Evolutionary conservation across 1,140 invertebrate genomes (phyloP), one percentile per base, ranked within the genome.

Genomic region (Venustaconcha ellipsiformis): DNA sequence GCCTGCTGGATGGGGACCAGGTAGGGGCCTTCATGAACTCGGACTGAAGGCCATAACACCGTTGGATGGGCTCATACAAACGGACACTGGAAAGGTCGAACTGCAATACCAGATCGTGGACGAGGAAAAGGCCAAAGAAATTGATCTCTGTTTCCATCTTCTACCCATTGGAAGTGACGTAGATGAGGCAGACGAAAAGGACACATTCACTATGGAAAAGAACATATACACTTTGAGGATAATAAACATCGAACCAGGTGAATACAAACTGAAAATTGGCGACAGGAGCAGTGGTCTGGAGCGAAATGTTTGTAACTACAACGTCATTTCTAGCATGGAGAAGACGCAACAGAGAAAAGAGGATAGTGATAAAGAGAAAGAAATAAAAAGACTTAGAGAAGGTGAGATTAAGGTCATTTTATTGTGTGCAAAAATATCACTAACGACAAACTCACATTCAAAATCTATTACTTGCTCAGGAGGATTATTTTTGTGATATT

Each of bases 1-100:
- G 2, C 78, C 74, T 0, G 78, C 76, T 2, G 86, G 84, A 2
- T 87, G 86, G 86, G 86, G 86, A 12, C 83, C 83, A 15, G 74
- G 74, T 2, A 74, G 67, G 2, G 63, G 78, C 62, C 65, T 83
- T 14, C 37, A 68, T 18, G 74, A 79, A 15, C 59, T 82, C 18
- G 82, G 86, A 12, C 70, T 87, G 13, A 65, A 70, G 8, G 67
- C 80, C 15, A 17, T 78, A 5, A 80, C 74, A 12, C 77, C 83
- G 65, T 62, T 58, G 11, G 69, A 71, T 14, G 79, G 71, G 6
- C 58, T 78, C 4, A 80, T 82, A 26, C 62, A 68, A 30, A 77
- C 74, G 48, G 57, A 72, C 20, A 66, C 64, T 14, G 79, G 75
- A n/a, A 66, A 37, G 30, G 57, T 76, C 30, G 73, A 67, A 65